Evolutionary conservation across 2,797 vertebrate genomes (phyloP), one percentile per base, ranked within the genome.

Genomic region (Vespertilio murinus): DNA sequence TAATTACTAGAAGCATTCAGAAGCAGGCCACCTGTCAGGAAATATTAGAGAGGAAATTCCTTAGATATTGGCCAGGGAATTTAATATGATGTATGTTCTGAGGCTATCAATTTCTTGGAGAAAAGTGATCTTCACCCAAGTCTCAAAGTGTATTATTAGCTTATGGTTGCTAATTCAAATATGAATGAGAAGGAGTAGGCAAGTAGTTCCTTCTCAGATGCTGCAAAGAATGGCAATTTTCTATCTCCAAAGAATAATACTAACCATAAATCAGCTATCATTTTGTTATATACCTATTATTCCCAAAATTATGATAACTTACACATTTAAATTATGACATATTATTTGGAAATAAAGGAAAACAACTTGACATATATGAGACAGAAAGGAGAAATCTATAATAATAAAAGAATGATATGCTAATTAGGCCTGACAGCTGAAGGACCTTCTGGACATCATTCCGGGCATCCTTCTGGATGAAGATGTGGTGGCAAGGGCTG

Each of bases 111-210:
- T 84, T 92, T 42, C 9, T 20, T 69, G 23, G 49, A 70, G 33
- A 42, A 14, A 75, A 88, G 61, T 38, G 4, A 85, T 69, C 2
- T 23, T 81, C 10, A 74, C 35, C 8, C 28, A 84, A 75, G 12
- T 85, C 2, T 70, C 70, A 73, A 74, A 84, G 80, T 85, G 30
- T 28, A 23, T 70, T 54, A 73, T 18, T 42, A 80, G 8, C 10
- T 81, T 88, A 81, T 42, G 11, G n/a, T 69, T 90, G 11, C 23
- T 87, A 84, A 86, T 56, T 49, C 42, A 86, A 64, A 90, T 9
- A 40, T 42, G 52, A 90, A 71, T 75, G 38, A 42, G 28, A 90
- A 47, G 2, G 0, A 23, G 1, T 71, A 10, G 45, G 4, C 6
- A 74, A 85, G 22, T 12, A 1, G 14, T 73, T n/a, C 2, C 16